A percentile compares a stretch with the other conserved stretches of the same genome.
These are phyloP conservation scores for Spicauda simplicius DNA, from an alignment of 2,888 invertebrate species.

Conservation along the genomic window DNA sequence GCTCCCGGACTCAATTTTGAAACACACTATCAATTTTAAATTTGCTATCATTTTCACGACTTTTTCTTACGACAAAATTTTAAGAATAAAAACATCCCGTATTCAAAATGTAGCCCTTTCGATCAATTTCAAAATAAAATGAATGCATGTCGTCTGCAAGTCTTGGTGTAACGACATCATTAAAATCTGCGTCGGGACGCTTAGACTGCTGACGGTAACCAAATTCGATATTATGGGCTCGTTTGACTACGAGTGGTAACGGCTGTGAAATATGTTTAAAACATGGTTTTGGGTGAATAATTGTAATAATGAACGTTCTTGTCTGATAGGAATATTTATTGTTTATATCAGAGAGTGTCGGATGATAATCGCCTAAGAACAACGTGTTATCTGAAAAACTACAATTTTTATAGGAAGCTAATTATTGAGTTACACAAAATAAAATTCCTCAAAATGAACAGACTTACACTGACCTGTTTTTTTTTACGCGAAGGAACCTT, in stretches of 20 bases:
- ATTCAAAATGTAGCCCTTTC: not conserved
- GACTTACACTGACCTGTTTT: no score
- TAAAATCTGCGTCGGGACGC: not conserved
- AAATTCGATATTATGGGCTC: slow-evolving; percentile 3
- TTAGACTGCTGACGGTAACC: not conserved
- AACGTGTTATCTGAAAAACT: no score
- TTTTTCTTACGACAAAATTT: not conserved
- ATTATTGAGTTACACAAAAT: no score
- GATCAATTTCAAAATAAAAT: slow-evolving; percentile 7
- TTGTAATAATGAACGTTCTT: not conserved
- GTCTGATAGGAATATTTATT: not conserved
- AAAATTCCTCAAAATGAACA: no score
- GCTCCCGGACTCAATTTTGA: no score
- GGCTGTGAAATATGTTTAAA: not conserved
- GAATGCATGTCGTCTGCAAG: slow-evolving; percentile 15
- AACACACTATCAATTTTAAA: no score
- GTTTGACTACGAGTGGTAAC: not conserved
- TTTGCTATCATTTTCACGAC: no score
- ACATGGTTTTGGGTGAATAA: not conserved
- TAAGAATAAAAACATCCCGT: not conserved
- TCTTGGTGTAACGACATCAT: not conserved
- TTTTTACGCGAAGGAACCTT: no score
- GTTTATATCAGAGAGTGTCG: no score
- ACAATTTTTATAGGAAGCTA: no score
- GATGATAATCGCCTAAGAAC: no score